Evolutionary conservation across 2,888 invertebrate species (phyloP), one percentile per base, ranked within the genome.

Genomic region (Argyresthia albistria): DNA sequence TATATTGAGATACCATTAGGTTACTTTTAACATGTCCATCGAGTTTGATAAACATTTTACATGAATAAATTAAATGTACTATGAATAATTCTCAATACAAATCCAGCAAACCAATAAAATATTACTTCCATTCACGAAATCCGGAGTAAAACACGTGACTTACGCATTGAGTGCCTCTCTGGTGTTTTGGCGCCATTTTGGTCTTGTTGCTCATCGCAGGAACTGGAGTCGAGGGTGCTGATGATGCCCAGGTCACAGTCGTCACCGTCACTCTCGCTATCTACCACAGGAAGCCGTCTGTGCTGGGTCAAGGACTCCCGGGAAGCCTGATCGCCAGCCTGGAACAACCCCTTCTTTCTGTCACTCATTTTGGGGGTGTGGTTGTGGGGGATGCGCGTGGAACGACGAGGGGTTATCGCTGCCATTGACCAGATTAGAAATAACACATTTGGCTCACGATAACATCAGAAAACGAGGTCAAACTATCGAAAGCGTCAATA

Each of bases 291-390:
- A 11, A 87, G 69, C 52, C 67, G 71, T 37, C 84, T 67, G 56
- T 86, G 84, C 57, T 76, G 76, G 53, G 82, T 86, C 58, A 83
- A 55, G 4, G 83, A 81, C 62, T 82, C 84, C 60, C 72, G 64
- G 14, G 67, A 57, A 8, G 70, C 63, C 54, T 74, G 69, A 10
- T 60, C 59, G 0, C 64, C 69, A 59, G 58, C 60, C 65, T 89
- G 89, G 63, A 93, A 92, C 58, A 92, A 77, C 58, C 90, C 89
- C 58, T 92, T 89, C 63, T 92, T 91, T 35, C 92, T 83, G 59
- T 91, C 91, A 0, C 90, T 84, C 69, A 91, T 80, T 62, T 89
- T 89, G 1, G 91, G 90, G 1, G 92, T 91, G 58, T 88, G 84
- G 47, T 60, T 73, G 53, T 79, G 76, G 9, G 78, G 74, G 54